Percentiles rank a stretch among this genome's conserved stretches.
phyloP scores from a whole-genome alignment of 2,113 vertebrate genomes.

The Euleptes europaea region DNA sequence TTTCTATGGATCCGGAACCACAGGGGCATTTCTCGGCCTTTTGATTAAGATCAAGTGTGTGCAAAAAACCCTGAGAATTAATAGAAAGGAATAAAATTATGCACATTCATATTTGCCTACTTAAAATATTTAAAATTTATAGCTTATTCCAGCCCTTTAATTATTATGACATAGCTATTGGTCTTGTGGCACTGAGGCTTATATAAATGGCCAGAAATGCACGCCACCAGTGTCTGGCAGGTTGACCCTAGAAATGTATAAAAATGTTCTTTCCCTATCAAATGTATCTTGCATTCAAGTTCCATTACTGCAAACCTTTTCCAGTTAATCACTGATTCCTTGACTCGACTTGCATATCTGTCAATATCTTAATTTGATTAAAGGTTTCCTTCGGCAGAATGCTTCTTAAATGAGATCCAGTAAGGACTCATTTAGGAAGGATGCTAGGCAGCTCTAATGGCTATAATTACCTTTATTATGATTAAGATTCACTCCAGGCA shows the following conservation, averaged over 20 bases:
- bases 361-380: constrained; percentile 21
- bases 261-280: neutral
- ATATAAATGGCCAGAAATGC: neutral
- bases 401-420: neutral
- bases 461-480: constrained; percentile 13
- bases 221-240: neutral
- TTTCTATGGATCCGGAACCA: too few species aligned
- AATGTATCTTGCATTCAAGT: constrained; percentile 4
- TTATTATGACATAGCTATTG: too few species aligned
- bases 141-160: too few species aligned
- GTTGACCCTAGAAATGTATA: neutral
- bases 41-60: too few species aligned
- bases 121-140: too few species aligned
- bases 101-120: too few species aligned
- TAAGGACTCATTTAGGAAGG: neutral
- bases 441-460: constrained; percentile 9
- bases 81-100: too few species aligned
- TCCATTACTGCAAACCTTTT: neutral
- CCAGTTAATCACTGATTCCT: constrained; percentile 14
- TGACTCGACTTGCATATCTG: constrained; percentile 16
- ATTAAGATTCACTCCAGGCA: constrained; percentile 30
- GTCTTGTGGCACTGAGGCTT: too few species aligned
- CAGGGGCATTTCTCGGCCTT: too few species aligned
- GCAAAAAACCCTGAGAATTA: too few species aligned
- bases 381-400: constrained; percentile 1